phyloP scores from a whole-genome alignment of 1,140 invertebrate species.

The Dinothrombium tinctorium region DNA sequence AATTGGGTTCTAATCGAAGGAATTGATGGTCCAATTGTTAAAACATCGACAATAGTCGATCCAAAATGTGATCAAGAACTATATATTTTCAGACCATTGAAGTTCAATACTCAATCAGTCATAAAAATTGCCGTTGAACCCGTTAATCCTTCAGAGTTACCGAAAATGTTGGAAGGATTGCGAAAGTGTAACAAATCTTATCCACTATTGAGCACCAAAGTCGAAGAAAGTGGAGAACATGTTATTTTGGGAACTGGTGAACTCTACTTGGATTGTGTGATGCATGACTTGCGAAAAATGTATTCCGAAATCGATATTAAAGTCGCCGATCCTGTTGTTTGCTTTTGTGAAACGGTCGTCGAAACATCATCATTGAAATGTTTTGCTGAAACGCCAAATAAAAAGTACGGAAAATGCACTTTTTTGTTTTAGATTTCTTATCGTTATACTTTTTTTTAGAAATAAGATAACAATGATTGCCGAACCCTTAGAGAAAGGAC shows the following conservation, averaged over 20 bases:
- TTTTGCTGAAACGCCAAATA: constrained; percentile 98
- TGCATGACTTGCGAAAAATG: constrained; percentile 97
- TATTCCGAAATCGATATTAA: constrained; percentile 62
- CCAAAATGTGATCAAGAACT: constrained; percentile 36
- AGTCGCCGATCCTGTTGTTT: constrained; percentile 96
- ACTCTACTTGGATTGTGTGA: constrained; percentile 93
- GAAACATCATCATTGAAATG: constrained; percentile 97
- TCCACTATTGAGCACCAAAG: constrained; percentile 75
- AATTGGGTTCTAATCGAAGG: constrained; percentile 99
- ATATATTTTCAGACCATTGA: constrained; percentile 84
- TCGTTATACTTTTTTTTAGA: too few species aligned
- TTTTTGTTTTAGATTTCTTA: too few species aligned
- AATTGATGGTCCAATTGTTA: constrained; percentile 93
- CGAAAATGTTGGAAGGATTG: constrained; percentile 97
- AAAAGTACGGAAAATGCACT: too few species aligned
- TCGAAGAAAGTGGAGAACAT: constrained; percentile 97
- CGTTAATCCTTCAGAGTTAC: constrained; percentile 93
- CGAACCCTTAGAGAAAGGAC: constrained; percentile 85
- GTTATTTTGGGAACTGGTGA: constrained; percentile 94
- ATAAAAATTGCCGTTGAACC: constrained; percentile 99
- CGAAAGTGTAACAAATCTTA: constrained; percentile 99
- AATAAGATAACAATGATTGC: constrained; percentile 99
- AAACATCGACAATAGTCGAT: constrained; percentile 87
- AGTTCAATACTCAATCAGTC: constrained; percentile 95
- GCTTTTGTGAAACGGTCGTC: constrained; percentile 97